phyloP scores from a whole-genome alignment of 1,140 invertebrate genomes.

The Sarcophaga bullata region DNA sequence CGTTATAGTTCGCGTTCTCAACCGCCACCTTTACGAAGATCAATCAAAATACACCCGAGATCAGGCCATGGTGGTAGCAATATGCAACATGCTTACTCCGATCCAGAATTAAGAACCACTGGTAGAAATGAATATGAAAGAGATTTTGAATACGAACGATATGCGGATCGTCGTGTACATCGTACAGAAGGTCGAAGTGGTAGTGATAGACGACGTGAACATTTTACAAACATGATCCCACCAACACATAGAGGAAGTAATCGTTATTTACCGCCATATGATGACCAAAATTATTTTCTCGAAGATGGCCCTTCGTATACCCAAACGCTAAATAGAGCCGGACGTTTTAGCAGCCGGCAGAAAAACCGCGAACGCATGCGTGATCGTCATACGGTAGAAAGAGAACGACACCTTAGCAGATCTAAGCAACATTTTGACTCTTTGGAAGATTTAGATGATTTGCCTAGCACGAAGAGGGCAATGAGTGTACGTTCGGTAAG shows the following conservation, averaged over 20 bases:
- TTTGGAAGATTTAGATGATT: constrained; percentile 44
- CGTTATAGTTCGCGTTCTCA: constrained; percentile 64
- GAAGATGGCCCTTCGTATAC: constrained; percentile 50
- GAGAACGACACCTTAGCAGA: constrained; percentile 55
- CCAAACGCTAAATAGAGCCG: constrained; percentile 63
- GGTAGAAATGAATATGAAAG: constrained; percentile 59
- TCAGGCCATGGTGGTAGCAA: constrained; percentile 69
- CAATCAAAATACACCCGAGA: constrained; percentile 75
- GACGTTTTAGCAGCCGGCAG: constrained; percentile 68
- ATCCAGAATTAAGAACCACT: constrained; percentile 67
- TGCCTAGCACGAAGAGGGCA: constrained; percentile 52
- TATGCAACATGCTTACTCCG: constrained; percentile 68
- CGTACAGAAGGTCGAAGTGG: constrained; percentile 47
- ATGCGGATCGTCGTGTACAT: constrained; percentile 31
- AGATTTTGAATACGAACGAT: constrained; percentile 49
- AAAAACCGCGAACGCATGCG: constrained; percentile 57
- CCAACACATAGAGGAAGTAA: background rate
- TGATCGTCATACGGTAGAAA: constrained; percentile 63
- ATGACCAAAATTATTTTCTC: constrained; percentile 52
- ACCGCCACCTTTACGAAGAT: constrained; percentile 65
- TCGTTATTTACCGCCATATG: constrained; percentile 48
- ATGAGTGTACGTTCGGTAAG: constrained; percentile 58
- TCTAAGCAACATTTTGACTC: constrained; percentile 54
- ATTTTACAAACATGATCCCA: background rate
- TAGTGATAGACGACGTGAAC: constrained; percentile 44